Evolutionary conservation across 1,140 invertebrate species (phyloP).

Genomic region (Arctopsyche grandis): DNA sequence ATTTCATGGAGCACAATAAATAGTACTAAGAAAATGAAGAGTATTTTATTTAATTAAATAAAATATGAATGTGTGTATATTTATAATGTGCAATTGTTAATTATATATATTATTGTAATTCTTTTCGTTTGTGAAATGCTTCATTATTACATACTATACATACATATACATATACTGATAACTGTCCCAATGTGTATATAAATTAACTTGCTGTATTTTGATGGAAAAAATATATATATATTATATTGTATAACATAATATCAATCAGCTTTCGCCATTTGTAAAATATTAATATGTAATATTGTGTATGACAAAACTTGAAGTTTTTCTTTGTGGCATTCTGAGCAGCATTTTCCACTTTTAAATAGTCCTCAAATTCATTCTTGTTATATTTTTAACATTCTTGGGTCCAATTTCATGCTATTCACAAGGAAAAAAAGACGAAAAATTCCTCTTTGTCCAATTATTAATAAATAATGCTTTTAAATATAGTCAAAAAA

Average conservation of each 20-base stretch:
- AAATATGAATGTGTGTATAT: constrained; percentile 22
- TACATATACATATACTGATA: not conserved
- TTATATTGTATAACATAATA: not conserved
- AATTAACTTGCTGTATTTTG: constrained; percentile 28
- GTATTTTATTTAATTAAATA: constrained; percentile 49
- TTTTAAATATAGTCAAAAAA: not conserved
- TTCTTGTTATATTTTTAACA: constrained; percentile 10
- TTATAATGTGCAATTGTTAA: constrained; percentile 36
- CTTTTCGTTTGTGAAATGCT: constrained; percentile 24
- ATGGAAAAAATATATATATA: not conserved
- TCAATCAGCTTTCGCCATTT: constrained; percentile 12
- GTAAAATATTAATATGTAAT: constrained; percentile 11
- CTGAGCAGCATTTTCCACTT: constrained; percentile 6
- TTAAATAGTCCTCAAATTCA: not conserved
- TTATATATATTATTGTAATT: constrained; percentile 4
- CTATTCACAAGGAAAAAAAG: constrained; percentile 12
- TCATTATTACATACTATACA: constrained; percentile 4
- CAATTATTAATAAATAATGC: constrained; percentile 22
- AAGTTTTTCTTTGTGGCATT: not conserved
- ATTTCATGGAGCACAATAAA: constrained; percentile 54
- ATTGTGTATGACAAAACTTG: not conserved
- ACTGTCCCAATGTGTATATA: constrained; percentile 27
- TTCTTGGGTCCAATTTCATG: constrained; percentile 28
- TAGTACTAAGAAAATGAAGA: constrained; percentile 51
- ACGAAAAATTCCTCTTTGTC: not conserved